Conservation (phyloP, 2,888 invertebrate genomes). For the Sinotaia quadrata region DNA sequence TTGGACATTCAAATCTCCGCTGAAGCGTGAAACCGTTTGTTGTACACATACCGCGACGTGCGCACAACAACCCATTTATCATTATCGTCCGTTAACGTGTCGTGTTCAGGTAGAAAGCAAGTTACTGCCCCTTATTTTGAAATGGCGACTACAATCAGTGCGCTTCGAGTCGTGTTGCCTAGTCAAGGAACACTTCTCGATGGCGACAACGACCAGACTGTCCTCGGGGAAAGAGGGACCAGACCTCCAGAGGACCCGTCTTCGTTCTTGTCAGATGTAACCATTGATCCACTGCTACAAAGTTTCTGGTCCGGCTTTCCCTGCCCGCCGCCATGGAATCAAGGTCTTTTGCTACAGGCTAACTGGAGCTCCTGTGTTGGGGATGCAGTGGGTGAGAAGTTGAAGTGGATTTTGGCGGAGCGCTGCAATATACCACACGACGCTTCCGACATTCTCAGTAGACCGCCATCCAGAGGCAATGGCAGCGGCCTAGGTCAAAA, state of each 20-base stretch:
- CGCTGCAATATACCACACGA: constrained; percentile 40
- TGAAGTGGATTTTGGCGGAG: constrained; percentile 41
- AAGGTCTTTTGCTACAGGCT: constrained; percentile 37
- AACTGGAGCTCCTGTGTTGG: constrained; percentile 47
- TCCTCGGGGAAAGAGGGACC: no score
- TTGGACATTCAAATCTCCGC: no score
- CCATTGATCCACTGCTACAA: constrained; percentile 39
- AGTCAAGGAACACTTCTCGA: no score
- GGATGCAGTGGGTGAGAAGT: constrained; percentile 37
- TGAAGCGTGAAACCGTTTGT: no score
- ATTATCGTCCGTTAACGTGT: no score
- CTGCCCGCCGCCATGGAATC: constrained; percentile 49
- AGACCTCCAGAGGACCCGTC: neutral
- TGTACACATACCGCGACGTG: no score
- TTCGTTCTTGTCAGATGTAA: constrained; percentile 27
- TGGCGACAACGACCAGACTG: no score
- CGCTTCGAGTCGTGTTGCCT: constrained; percentile 13
- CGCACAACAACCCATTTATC: no score
- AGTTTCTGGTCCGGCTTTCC: constrained; percentile 47
- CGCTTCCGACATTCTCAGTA: neutral
- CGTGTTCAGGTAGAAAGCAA: no score
- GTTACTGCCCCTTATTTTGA: no score
- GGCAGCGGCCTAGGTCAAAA: neutral
- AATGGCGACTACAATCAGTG: constrained; percentile 13
- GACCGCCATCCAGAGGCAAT: neutral